Percentiles rank a stretch among this genome's conserved stretches.
phyloP scores from a whole-genome alignment of 2,888 invertebrate genomes.

The Amblyteles armatorius region DNA sequence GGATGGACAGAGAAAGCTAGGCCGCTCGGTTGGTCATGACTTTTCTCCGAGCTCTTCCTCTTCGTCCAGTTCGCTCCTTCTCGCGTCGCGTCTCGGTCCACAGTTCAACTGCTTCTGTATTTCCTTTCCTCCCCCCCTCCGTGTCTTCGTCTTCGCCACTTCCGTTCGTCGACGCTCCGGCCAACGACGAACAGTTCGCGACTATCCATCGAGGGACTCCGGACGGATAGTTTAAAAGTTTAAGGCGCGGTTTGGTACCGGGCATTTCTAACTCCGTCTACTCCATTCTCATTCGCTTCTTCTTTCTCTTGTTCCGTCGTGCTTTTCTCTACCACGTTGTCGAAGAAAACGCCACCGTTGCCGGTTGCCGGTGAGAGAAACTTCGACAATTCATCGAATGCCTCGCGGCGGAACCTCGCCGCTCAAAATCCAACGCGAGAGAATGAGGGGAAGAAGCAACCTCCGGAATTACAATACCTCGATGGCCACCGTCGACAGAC shows the following conservation, averaged over 20 bases:
- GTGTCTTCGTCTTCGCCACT: slow-evolving; percentile 34
- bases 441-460: slow-evolving; percentile 4
- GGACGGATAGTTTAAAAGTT: slow-evolving; percentile 77
- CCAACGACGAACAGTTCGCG: slow-evolving; percentile 11
- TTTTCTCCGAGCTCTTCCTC: slow-evolving; percentile 52
- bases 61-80: slow-evolving; percentile 27
- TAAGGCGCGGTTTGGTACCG: slow-evolving; percentile 78
- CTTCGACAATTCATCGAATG: slow-evolving; percentile 74
- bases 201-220: not conserved
- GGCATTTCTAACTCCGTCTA: slow-evolving; percentile 74
- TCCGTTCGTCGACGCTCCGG: slow-evolving; percentile 41
- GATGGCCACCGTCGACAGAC: slow-evolving; percentile 43
- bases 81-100: not conserved
- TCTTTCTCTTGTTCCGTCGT: slow-evolving; percentile 1
- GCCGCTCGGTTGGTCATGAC: slow-evolving; percentile 41
- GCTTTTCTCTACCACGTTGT: slow-evolving; percentile 8
- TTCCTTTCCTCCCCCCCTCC: slow-evolving; percentile 27
- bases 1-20: slow-evolving; percentile 59
- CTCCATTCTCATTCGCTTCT: slow-evolving; percentile 4
- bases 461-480: slow-evolving; percentile 66
- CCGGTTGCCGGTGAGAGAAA: slow-evolving; percentile 63
- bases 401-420: slow-evolving; percentile 37
- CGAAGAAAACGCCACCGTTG: slow-evolving; percentile 36
- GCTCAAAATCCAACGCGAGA: slow-evolving; percentile 26
- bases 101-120: slow-evolving; percentile 14